These are phyloP conservation scores for Bombus waltoni DNA, from an alignment of 1,140 invertebrate genomes.

Conservation along the genomic window DNA sequence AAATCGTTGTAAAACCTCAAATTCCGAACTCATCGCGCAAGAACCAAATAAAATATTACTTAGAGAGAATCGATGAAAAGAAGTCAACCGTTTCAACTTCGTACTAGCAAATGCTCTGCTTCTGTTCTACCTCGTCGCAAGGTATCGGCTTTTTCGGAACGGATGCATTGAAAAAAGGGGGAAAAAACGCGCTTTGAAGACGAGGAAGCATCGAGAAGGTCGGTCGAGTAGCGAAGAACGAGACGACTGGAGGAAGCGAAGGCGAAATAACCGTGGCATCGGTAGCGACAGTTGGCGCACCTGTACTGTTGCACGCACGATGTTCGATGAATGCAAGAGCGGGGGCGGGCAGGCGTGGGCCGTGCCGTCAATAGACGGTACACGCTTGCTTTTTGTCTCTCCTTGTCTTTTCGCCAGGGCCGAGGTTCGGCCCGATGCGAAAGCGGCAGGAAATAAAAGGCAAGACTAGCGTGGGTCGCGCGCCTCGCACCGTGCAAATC, in stretches of 20 bases:
- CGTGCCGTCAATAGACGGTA: constrained; percentile 62
- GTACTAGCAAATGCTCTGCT: too few relatives aligned
- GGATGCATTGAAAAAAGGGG: not conserved
- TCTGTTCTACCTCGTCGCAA: not conserved
- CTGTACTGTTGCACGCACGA: constrained; percentile 40
- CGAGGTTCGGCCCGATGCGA: not conserved
- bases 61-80: not conserved
- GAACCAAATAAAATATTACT: not conserved
- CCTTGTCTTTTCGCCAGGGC: constrained; percentile 13
- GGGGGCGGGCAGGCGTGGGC: constrained; percentile 57
- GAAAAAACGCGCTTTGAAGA: not conserved
- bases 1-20: too few relatives aligned
- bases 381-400: constrained; percentile 42
- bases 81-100: too few relatives aligned
- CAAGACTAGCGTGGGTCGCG: constrained; percentile 39
- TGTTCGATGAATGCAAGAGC: constrained; percentile 21
- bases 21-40: too few relatives aligned
- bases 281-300: constrained; percentile 18
- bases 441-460: constrained; percentile 48
- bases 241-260: too few relatives aligned
- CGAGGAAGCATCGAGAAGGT: too few relatives aligned
- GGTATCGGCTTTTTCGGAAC: not conserved
- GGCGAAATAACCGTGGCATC: not conserved
- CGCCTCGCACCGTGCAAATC: constrained; percentile 30
- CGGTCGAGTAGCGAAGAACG: too few relatives aligned